Base-by-base conservation (phyloP, 2,113 vertebrate genomes). In the Bos indicus region DNA sequence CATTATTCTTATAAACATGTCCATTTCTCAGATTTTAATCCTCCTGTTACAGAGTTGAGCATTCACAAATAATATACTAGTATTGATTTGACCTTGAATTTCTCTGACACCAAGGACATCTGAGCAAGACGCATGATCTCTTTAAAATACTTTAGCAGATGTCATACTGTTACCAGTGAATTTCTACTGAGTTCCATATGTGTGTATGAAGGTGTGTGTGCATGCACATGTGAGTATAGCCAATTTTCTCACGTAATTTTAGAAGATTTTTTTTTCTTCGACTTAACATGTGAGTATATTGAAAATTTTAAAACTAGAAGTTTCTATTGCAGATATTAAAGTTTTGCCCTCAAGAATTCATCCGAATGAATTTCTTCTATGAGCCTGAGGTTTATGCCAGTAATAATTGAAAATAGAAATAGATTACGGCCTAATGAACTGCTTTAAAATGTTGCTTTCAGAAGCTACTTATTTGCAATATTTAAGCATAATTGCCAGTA, bases 91-190 rank as follows among this genome's bases (percentile, higher is more conserved):
- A 89, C 36, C 46, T 95, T 94, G 5, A 86, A 6, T 94, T 83
- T 15, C 52, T 85, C 86, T 86, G 56, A 86, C 91, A 43, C 28
- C 48, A 21, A 26, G 89, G 30, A 94, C 28, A 88, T 80, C 93
- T 71, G 51, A 90, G 46, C 30, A 93, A 87, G 19, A 83, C 62
- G 10, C n/a, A 48, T 80, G 43, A 90, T 83, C 67, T 97, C 77
- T 97, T 97, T 90, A 96, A 96, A 93, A 81, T 85, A 85, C 46
- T 85, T 94, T 83, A 95, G 57, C 67, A 95, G 74, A 91, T 95
- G 87, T 93, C 67, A 64, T 33, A 77, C 30, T 89, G 21, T 54
- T 89, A 43, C 10, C 15, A 87, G 90, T 52, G 92, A 93, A 62
- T 62, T 91, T 77, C 48, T 48, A 54, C 91, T 57, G 56, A 83